A percentile compares a stretch with the other conserved stretches of the same genome.
Conservation (phyloP, 2,797 vertebrate genomes). For the Sebastes reedi region DNA sequence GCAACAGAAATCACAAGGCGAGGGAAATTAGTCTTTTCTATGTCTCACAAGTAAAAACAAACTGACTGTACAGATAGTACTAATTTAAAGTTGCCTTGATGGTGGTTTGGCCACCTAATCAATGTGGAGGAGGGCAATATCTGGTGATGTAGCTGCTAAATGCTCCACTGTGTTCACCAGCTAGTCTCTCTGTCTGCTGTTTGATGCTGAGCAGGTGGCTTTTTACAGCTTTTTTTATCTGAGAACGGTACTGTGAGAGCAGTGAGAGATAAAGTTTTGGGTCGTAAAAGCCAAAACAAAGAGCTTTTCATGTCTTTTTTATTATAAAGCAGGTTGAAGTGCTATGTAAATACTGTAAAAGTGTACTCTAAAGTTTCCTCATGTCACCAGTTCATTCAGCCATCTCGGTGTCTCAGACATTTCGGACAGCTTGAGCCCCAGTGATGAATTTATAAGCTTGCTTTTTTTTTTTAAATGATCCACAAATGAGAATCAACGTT, state of each 20-base stretch:
- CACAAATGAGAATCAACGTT: not conserved
- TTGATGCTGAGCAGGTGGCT: not conserved
- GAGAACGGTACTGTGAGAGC: not conserved
- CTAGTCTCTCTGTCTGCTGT: no score
- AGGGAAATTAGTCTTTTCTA: not conserved
- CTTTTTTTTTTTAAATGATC: not conserved
- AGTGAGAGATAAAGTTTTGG: not conserved
- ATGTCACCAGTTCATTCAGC: not conserved
- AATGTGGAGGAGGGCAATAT: no score
- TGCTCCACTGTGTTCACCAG: no score
- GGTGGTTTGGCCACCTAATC: no score
- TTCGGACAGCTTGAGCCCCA: not conserved
- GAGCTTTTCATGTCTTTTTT: no score
- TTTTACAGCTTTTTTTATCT: no score
- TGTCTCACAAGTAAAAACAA: not conserved
- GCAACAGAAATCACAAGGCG: not conserved
- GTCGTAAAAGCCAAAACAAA: not conserved
- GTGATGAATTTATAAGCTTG: not conserved
- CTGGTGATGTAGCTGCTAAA: no score
- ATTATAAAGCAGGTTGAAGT: no score
- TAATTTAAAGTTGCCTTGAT: no score
- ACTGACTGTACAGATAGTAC: no score
- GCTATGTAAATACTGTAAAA: no score
- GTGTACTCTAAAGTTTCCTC: not conserved
- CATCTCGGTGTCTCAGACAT: not conserved